Base-by-base conservation (phyloP, 37 sponge, comb jelly and placozoan species). In the Theonella swinhoei region DNA sequence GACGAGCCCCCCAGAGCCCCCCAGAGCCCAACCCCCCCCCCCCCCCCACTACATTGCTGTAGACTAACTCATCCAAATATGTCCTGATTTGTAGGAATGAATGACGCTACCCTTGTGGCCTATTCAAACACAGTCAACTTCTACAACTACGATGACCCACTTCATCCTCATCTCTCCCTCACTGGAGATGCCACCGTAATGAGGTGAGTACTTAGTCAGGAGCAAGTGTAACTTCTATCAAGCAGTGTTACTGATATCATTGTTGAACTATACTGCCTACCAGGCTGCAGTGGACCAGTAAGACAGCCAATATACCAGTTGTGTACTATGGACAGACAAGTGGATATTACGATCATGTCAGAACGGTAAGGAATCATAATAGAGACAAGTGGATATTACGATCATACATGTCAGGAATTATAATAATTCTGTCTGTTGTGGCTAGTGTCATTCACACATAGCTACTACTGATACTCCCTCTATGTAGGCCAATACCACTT, bases 281-380 rank as follows among this genome's bases (percentile, higher is more conserved):
- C 80, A 89, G 90, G 23, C 58, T 90, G 17, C 85, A 84, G 86
- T 90, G 91, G 91, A 64, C 69, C 58, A 85, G 81, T 25, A 65
- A 58, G 64, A 62, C 85, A 75, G 74, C 71, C 39, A 72, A 76
- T 34, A 72, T 70, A 34, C 86, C 86, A 3, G 75, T 81, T 43
- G 86, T 85, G 32, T 73, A 75, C 25, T 90, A 72, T 41, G 91
- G 91, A 3, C 72, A 42, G 3, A 31, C 28, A 8, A 79, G 85
- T 67, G 80, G 80, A 24, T 42, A 39, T 23, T 84, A 84, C 40
- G 61, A 47, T 9, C 33, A 89, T 17, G 41, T 34, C 32, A 69
- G 28, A 33, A 85, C 17, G 7, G 54, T 47, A 47, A 47, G 54
- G n/a, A 25, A 72, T 83, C 84, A 22, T 61, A 85, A 19, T 80